phyloP scores from a whole-genome alignment of 1,140 invertebrate genomes.

The Anoplophora glabripennis region DNA sequence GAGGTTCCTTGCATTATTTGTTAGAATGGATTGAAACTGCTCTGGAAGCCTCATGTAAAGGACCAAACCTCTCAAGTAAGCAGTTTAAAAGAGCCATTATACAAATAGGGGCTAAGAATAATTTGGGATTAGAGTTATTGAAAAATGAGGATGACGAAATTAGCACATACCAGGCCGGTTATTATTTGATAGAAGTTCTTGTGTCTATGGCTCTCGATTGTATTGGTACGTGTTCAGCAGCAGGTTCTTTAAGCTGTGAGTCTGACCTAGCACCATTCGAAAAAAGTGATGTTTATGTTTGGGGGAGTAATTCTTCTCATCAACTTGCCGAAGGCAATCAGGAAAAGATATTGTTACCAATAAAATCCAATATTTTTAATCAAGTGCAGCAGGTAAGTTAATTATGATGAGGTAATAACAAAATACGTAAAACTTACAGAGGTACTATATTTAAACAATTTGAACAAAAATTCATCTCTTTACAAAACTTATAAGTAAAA shows the following conservation, averaged over 20 bases:
- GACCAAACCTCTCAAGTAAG: conserved; percentile 22
- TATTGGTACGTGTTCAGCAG: conserved; percentile 30
- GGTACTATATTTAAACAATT: no score
- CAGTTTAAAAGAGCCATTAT: conserved; percentile 34
- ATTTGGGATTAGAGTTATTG: conserved; percentile 18
- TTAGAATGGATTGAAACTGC: conserved; percentile 67
- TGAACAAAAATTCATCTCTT: no score
- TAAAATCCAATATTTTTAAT: conserved; percentile 56
- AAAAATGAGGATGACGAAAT: conserved; percentile 32
- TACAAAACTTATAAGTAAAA: no score
- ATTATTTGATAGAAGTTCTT: conserved; percentile 57
- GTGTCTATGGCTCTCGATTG: conserved; percentile 43
- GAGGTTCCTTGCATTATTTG: conserved; percentile 62
- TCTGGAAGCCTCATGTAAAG: conserved; percentile 45
- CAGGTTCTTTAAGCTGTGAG: conserved; percentile 22
- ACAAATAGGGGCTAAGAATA: conserved; percentile 37
- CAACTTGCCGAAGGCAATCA: conserved; percentile 61
- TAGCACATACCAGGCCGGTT: conserved; percentile 55
- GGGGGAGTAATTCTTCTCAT: conserved; percentile 68
- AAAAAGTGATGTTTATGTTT: conserved; percentile 61
- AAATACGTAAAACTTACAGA: no score
- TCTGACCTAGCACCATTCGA: conserved; percentile 38
- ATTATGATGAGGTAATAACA: no score
- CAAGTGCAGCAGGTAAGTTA: conserved; percentile 57
- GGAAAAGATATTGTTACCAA: conserved; percentile 62